A percentile compares a stretch with the other conserved stretches of the same genome.
phyloP scores from a whole-genome alignment of 2,888 invertebrate genomes.

The Ypsolopha sequella region DNA sequence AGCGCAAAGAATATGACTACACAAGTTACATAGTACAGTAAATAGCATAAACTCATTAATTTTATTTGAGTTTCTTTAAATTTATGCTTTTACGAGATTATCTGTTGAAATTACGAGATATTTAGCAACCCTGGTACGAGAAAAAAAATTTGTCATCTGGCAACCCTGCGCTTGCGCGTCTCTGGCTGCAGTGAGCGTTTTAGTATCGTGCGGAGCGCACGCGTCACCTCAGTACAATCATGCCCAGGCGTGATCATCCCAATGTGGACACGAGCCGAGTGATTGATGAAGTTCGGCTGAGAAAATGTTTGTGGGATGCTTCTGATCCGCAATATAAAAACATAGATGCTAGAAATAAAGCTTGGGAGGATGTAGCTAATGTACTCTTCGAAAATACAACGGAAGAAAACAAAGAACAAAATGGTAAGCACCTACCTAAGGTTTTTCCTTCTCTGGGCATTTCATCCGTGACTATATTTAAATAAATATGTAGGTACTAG shows the following conservation, averaged over 20 bases:
- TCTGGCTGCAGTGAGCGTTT: slow-evolving; percentile 15
- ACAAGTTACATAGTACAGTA: too few species aligned
- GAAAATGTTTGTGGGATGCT: slow-evolving; percentile 1
- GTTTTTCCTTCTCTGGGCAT: too few species aligned
- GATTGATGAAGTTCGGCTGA: slow-evolving; percentile 3
- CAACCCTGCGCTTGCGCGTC: too few species aligned
- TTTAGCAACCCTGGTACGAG: too few species aligned
- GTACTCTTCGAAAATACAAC: not conserved
- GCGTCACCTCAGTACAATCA: slow-evolving; percentile 13
- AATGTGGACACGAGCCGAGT: slow-evolving; percentile 2
- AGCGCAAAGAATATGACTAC: too few species aligned
- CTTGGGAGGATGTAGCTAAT: slow-evolving; percentile 2
- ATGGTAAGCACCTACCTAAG: not conserved
- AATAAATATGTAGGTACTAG: too few species aligned
- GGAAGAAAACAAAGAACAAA: slow-evolving; percentile 1
- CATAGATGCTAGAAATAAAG: slow-evolving; percentile 4
- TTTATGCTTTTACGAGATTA: too few species aligned
- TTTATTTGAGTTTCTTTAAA: too few species aligned
- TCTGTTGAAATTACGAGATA: too few species aligned
- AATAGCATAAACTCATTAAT: too few species aligned
- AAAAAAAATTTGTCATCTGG: too few species aligned
- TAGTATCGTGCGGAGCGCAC: slow-evolving; percentile 8
- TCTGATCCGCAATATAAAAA: not conserved
- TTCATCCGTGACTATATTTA: too few species aligned
- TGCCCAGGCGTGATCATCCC: slow-evolving; percentile 9